Evolutionary conservation across 2,888 invertebrate genomes (phyloP), one percentile per base, ranked within the genome.

Genomic region (Nowickia ferox): DNA sequence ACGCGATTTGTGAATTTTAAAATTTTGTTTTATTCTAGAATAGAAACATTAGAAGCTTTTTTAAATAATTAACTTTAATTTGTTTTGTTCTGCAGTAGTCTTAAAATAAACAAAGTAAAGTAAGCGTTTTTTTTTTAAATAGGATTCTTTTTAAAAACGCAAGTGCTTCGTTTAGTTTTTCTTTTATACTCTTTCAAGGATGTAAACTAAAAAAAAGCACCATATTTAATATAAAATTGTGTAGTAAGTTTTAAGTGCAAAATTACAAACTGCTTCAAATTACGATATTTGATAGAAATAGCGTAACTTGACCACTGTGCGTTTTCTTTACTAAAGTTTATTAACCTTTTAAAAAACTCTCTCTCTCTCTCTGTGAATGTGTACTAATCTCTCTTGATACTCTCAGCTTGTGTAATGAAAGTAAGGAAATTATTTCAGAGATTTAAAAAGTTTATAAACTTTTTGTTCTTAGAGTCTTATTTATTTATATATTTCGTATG

Each of bases 321-420:
- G 83, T 72, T 65, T 57, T 51, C 44, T 55, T 10, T 40, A 46
- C n/a, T 17, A 30, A 30, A 46, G 9, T 13, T 72, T 42, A 40
- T 17, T 30, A 42, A 69, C 46, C 48, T 44, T 65, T 53, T 69
- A 6, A 19, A 55, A 15, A 42, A 13, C 15, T 5, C 30, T 30
- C 30, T 30, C 6, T 30, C 30, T 30, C 22, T 13, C 61, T 63
- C 46, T 76, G 13, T 61, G 40, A 40, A 53, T 61, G 22, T 65
- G n/a, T 66, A 46, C 57, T 68, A 83, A 86, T 86, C 86, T 86
- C 86, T 66, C 86, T 86, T 79, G 59, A 40, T 71, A 83, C 86
- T 86, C 71, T 86, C 86, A 83, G 46, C 11, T 61, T 71, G 66
- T 13, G 1, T 9, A 59, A 63, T 86, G 86, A 86, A 86, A 86